Evolutionary conservation across 2,888 invertebrate genomes (phyloP), one percentile per base, ranked within the genome.

Genomic region (Stratiomys singularior): DNA sequence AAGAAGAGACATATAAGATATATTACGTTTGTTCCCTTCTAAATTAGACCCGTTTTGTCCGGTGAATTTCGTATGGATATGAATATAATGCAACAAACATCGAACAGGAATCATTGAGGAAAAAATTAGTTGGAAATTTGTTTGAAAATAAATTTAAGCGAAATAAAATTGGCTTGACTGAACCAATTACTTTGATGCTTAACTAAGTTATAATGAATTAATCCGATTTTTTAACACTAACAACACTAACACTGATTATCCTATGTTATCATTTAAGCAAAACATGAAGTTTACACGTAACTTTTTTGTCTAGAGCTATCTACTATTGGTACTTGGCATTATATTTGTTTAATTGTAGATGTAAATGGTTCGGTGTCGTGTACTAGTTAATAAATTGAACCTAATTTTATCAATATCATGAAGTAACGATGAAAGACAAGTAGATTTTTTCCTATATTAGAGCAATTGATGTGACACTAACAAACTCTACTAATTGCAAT

Each of bases 291-390:
- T 30, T 13, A 64, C 60, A 21, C 44, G 44, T 44, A 47, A 47
- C 47, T 69, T 47, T 47, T 47, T 66, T 44, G 44, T 47, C 47
- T 46, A 25, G 47, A 27, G 9, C 46, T 69, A 74, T 60, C 21
- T 72, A 7, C 56, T 56, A 72, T 72, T 72, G 71, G 71, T 72
- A 72, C 27, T 72, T 74, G 60, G 74, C 25, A 69, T 60, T 74
- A 60, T 74, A 58, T 37, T 69, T 47, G 69, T 69, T 69, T 47
- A 47, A 30, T 64, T 74, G 74, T 74, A 74, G 74, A 58, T 60
- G 74, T 74, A 56, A 60, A 74, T 52, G 44, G 44, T 30, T 60
- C 74, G 74, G 74, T 74, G 74, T 74, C 74, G 74, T 74, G 58
- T 60, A 74, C 23, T 74, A 60, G 74, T 21, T 58, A 74, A 60